Evolutionary conservation across 2,113 vertebrate species (phyloP).

Genomic region (Myrmophylax atrothorax): DNA sequence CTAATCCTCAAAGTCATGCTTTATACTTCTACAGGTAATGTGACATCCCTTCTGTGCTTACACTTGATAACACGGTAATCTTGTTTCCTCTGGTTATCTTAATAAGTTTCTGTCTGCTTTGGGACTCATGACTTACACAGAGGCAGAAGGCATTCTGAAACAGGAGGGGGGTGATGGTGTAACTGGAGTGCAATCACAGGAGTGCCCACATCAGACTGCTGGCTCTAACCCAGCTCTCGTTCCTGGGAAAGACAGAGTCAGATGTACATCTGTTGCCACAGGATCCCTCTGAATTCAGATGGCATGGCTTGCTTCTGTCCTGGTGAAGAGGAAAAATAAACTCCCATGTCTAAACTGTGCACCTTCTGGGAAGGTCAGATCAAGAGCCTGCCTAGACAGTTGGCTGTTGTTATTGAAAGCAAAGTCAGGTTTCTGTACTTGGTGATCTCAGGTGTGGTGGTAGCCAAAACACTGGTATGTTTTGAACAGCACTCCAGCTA

Average conservation of each 20-base stretch:
- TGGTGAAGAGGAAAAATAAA: neutral
- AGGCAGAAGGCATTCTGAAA: neutral
- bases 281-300: neutral
- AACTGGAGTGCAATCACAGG: neutral
- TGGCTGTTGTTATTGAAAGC: neutral
- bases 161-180: rapidly evolving
- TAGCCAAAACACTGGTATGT: neutral
- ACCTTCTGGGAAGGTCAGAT: neutral
- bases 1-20: neutral
- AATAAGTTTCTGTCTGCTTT: neutral
- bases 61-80: neutral
- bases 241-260: rapidly evolving
- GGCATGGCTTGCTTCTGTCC: neutral
- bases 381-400: neutral
- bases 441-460: neutral
- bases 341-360: neutral
- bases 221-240: neutral
- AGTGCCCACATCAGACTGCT: neutral
- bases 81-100: neutral
- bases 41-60: neutral
- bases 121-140: neutral
- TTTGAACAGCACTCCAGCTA: neutral
- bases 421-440: neutral
- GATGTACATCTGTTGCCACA: neutral
- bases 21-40: neutral